These are phyloP conservation scores for Yponomeuta plumbellus DNA, from an alignment of 2,888 invertebrate species.

Conservation along the genomic window DNA sequence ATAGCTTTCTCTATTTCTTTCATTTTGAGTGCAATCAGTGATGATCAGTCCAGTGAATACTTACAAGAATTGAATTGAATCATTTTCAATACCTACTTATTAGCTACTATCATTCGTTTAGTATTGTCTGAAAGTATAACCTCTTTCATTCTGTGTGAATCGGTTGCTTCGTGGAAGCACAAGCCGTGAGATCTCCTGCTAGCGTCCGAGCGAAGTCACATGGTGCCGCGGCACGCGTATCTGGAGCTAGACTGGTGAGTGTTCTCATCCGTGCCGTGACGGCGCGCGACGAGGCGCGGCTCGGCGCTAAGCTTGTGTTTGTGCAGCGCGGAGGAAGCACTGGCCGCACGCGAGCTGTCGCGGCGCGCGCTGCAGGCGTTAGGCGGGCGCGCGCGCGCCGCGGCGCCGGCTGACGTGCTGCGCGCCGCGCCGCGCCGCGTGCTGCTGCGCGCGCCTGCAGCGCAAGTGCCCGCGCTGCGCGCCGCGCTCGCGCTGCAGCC, in stretches of 20 bases:
- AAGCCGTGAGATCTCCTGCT: too few species aligned
- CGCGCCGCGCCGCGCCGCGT: slow-evolving; percentile 24
- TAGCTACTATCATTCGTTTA: too few species aligned
- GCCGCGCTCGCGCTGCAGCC: slow-evolving; percentile 34
- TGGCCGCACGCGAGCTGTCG: slow-evolving; percentile 55
- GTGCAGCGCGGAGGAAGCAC: slow-evolving; percentile 30
- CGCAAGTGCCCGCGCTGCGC: slow-evolving; percentile 27
- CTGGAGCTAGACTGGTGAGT: slow-evolving; percentile 50
- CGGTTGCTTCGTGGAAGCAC: too few species aligned
- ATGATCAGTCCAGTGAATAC: too few species aligned
- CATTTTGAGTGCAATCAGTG: too few species aligned
- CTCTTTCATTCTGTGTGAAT: too few species aligned
- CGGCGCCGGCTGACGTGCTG: slow-evolving; percentile 39
- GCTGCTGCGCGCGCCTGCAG: slow-evolving; percentile 73
- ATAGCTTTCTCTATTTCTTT: too few species aligned
- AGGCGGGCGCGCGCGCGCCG: slow-evolving; percentile 38
- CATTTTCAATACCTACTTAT: too few species aligned
- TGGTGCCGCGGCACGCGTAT: slow-evolving; percentile 44
- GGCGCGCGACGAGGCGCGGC: neutral
- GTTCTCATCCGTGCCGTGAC: slow-evolving; percentile 20
- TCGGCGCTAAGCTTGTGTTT: slow-evolving; percentile 18
- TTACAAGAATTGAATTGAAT: too few species aligned
- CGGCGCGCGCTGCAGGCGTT: slow-evolving; percentile 55
- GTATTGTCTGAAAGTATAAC: too few species aligned
- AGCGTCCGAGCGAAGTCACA: slow-evolving; percentile 21